Conservation (phyloP, 2,888 invertebrate species). For the Drosophila tanythrix region DNA sequence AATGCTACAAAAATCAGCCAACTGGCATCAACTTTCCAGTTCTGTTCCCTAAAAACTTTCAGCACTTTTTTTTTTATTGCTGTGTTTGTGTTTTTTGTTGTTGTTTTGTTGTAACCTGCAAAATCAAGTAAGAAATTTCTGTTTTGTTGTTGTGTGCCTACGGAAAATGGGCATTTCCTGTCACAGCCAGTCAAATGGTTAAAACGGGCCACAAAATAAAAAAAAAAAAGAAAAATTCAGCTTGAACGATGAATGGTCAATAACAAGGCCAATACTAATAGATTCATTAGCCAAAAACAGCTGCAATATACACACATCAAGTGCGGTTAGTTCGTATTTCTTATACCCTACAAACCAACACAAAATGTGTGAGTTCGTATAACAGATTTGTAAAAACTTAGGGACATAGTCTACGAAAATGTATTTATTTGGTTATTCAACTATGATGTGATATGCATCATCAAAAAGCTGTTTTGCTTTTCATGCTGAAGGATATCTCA, state of each 20-base stretch:
- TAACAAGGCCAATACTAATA: conserved; percentile 62
- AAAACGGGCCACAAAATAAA: conserved; percentile 5
- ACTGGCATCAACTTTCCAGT: conserved; percentile 71
- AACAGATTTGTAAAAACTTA: neutral
- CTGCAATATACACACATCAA: conserved; percentile 13
- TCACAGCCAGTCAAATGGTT: conserved; percentile 34
- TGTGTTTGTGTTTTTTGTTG: neutral
- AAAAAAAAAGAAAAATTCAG: conserved; percentile 16
- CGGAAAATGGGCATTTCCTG: conserved; percentile 70
- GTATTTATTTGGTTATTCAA: neutral
- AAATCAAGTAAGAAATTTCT: conserved; percentile 53
- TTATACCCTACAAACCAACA: conserved; percentile 5
- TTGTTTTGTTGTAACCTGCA: conserved; percentile 15
- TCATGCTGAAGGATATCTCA: neutral
- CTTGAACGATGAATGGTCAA: conserved; percentile 46
- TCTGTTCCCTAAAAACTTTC: conserved; percentile 23
- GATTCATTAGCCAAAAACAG: conserved; percentile 65
- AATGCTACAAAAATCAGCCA: conserved; percentile 75
- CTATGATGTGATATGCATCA: neutral
- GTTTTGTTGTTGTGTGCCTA: conserved; percentile 29
- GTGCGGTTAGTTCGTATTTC: conserved; percentile 14
- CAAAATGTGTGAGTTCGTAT: neutral
- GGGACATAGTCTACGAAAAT: neutral
- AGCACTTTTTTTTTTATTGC: conserved; percentile 9
- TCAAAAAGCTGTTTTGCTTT: neutral